phyloP scores from a whole-genome alignment of 2,797 vertebrate genomes.

The Pangasius sanitwongsei region DNA sequence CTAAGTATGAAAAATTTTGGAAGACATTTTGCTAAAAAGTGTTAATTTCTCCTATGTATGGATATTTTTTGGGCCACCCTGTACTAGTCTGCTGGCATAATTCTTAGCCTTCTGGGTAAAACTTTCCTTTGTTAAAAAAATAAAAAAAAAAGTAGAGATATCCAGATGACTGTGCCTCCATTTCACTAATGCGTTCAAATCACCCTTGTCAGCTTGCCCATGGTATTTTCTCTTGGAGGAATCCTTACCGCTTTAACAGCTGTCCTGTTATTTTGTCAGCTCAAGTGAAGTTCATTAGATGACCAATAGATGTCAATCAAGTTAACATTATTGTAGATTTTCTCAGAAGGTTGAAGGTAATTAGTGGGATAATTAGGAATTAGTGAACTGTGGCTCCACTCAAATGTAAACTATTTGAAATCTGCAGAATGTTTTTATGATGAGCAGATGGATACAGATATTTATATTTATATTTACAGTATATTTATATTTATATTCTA shows the following conservation, averaged over 20 bases:
- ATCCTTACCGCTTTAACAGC: neutral
- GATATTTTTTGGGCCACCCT: no score
- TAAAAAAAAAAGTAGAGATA: neutral
- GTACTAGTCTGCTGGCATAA: neutral
- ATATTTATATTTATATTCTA: slow-evolving; percentile 20
- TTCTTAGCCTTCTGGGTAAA: no score
- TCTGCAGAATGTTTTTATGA: neutral
- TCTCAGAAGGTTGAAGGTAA: neutral
- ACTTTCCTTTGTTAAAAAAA: no score
- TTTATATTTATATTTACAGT: neutral
- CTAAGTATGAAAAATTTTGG: no score
- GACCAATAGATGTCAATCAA: neutral
- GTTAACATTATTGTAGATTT: neutral
- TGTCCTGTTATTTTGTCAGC: neutral
- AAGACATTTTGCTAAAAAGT: no score
- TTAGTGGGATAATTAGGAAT: no score
- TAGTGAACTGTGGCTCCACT: neutral
- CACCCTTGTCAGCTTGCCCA: neutral
- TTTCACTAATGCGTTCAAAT: neutral
- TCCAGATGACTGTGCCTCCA: neutral
- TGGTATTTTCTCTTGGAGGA: neutral
- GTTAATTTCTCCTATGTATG: no score
- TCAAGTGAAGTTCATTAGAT: slow-evolving; percentile 1
- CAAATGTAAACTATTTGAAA: neutral
- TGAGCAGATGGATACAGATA: slow-evolving; percentile 11